Evolutionary conservation across 2,888 invertebrate species (phyloP), one percentile per base, ranked within the genome.

Genomic region (Hypomecis punctinalis): DNA sequence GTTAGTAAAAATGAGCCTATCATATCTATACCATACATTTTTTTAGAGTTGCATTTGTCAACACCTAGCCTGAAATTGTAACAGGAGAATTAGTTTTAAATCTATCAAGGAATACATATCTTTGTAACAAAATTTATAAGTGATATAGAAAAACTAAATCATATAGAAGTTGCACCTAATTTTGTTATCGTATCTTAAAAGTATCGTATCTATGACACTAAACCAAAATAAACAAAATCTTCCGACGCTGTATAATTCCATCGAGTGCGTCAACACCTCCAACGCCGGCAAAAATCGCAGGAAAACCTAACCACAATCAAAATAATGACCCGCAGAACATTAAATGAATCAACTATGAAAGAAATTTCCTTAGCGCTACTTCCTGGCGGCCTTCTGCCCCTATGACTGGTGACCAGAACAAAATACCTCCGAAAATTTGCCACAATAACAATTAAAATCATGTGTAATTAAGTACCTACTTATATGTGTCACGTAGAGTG

Each of bases 371-470:
- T 67, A 61, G 52, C 39, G 43, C 40, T 8, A 71, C 73, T 81
- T 78, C 80, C 80, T 74, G 78, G 64, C 66, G 74, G 70, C 79
- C 79, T 78, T 80, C 74, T 72, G 67, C 67, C 70, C 70, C 71
- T 65, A 76, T 78, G 64, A n/a, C 39, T 43, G 63, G 56, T 75
- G 74, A 76, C 72, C 70, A 67, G 66, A 73, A 62, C 71, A 69
- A 76, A n/a, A 72, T 68, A 57, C 67, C 61, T 64, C 61, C 57
- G 45, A 71, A 68, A 67, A 58, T 52, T 58, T 70, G 61, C 61
- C 67, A 63, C 63, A 61, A 63, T 61, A 65, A 63, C 67, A 66
- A 56, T 23, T 23, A 23, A 23, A 23, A 23, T 23, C 23, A 23
- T 3, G 23, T 23, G 23, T 23, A 23, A 23, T 1, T 3, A 23